Conservation (phyloP, 2,888 invertebrate genomes). For the Xanthia icteritia region DNA sequence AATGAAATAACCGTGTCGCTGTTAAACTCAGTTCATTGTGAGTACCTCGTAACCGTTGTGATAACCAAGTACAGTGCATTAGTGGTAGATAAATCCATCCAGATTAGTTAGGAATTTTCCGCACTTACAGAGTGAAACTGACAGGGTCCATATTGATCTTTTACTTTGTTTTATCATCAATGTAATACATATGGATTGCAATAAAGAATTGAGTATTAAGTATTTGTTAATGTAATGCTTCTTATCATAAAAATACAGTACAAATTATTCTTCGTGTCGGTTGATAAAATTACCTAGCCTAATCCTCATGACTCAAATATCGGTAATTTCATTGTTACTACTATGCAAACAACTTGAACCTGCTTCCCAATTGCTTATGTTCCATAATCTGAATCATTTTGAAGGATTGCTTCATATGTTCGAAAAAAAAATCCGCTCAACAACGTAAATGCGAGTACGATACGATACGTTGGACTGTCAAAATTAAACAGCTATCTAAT, state of each 20-base stretch:
- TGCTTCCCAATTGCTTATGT: no score
- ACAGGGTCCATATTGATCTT: no score
- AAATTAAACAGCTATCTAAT: no score
- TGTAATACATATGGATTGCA: no score
- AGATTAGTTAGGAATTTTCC: slow-evolving; percentile 33
- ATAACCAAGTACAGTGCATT: slow-evolving; percentile 39
- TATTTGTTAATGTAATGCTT: slow-evolving; percentile 12
- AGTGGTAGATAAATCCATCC: slow-evolving; percentile 42
- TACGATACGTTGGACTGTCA: no score
- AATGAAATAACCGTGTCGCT: slow-evolving; percentile 59
- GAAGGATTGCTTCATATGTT: no score
- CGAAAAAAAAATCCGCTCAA: neutral
- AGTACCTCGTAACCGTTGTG: slow-evolving; percentile 30
- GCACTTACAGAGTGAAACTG: neutral
- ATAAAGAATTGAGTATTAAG: no score
- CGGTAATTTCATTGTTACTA: slow-evolving; percentile 19
- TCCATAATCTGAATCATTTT: no score
- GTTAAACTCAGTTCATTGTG: slow-evolving; percentile 47
- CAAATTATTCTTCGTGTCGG: slow-evolving; percentile 16
- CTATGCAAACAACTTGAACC: slow-evolving; percentile 10
- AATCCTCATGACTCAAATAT: slow-evolving; percentile 34
- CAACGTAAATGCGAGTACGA: neutral
- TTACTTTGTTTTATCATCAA: no score
- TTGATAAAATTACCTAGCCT: slow-evolving; percentile 16
- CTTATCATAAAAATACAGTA: slow-evolving; percentile 25